Base-by-base conservation (phyloP, 92 coral and sea anemone genomes). In the Zoanthus solanderi region DNA sequence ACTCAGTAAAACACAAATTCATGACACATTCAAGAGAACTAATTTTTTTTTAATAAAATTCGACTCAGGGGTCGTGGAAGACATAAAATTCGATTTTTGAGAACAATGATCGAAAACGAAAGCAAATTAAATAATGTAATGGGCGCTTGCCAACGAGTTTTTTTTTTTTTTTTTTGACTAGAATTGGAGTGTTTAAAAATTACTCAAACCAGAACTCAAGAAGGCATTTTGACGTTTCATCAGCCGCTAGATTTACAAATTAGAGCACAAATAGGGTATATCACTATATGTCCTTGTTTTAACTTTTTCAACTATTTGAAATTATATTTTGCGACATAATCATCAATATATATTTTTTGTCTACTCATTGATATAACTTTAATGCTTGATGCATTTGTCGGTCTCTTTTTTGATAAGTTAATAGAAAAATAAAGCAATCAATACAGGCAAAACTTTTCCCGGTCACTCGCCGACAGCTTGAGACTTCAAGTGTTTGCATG, bases 21-120 rank as follows among this genome's bases (percentile, higher is more conserved):
- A 28, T 67, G 32, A 67, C 72, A n/a, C 10, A 67, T 67, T 9
- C 32, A 7, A 3, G 71, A 54, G 60, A 54, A 9, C 60, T 54
- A 54, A 2, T 54, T 9, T 5, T 10, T 16, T 16, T 67, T 67
- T 67, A 67, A 67, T 67, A 67, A 67, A 67, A 67, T 23, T 67
- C 72, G 72, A 67, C 72, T 67, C 72, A 18, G 72, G 72, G 44
- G 72, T 67, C 42, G 5, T 14, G 65, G n/a, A 58, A 67, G 72
- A 67, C 37, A 6, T 67, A 67, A 16, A 67, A 67, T 18, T n/a
- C 42, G 37, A 9, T 67, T 14, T 67, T 67, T 67, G 3, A 67
- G 9, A 13, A 67, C 13, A 67, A 67, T 12, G 42, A 37, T 37
- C 42, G 2, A 37, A 37, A 66, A 66, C 72, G 1, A 10, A 67